These are phyloP conservation scores for Pristiophorus japonicus DNA, from an alignment of 2,113 vertebrate genomes.

Conservation along the genomic window DNA sequence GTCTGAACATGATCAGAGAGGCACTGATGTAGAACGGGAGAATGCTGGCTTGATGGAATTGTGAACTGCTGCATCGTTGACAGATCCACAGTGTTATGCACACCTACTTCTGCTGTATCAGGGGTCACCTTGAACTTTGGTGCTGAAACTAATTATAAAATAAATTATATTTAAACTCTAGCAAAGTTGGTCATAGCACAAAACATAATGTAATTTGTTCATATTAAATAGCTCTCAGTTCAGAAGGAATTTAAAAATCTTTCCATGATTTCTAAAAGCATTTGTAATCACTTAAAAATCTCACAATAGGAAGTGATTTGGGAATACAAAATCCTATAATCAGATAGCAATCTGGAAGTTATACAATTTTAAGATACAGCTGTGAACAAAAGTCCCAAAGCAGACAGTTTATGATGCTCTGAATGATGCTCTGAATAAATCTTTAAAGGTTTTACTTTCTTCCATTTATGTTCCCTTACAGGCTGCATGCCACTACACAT, in stretches of 20 bases:
- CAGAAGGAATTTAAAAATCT: neutral
- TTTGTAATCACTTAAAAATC: neutral
- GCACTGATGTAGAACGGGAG: conserved; percentile 50
- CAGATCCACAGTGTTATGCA: conserved; percentile 40
- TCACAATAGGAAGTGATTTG: conserved; percentile 7
- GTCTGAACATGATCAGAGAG: conserved; percentile 57
- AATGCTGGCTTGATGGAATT: conserved; percentile 48
- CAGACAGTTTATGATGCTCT: neutral
- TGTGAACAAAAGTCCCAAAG: neutral
- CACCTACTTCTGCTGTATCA: conserved; percentile 33
- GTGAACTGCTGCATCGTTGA: conserved; percentile 40
- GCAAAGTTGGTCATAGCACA: neutral
- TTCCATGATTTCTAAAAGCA: neutral
- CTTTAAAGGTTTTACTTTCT: neutral
- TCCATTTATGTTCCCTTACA: neutral
- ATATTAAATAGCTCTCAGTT: neutral
- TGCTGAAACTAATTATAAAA: neutral
- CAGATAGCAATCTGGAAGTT: neutral
- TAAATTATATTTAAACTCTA: neutral
- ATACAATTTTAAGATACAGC: neutral
- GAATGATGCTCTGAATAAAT: neutral
- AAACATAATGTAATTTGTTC: neutral
- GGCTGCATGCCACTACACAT: neutral
- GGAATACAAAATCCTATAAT: neutral
- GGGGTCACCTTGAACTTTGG: neutral